phyloP scores from a whole-genome alignment of 2,888 invertebrate species.

The Unio pictorum region DNA sequence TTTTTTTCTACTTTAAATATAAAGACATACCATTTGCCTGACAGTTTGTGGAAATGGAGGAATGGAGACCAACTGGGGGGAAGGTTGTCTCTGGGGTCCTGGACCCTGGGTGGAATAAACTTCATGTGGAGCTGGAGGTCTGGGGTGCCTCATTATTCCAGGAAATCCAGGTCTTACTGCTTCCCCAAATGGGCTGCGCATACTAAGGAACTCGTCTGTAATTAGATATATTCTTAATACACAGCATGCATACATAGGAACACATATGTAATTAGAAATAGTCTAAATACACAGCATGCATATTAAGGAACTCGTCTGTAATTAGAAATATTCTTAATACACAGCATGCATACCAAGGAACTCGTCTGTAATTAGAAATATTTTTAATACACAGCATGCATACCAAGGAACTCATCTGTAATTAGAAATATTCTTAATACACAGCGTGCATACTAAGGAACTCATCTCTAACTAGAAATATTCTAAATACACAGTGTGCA shows the following conservation, averaged over 20 bases:
- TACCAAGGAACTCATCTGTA: slow-evolving; percentile 12
- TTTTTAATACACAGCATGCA: neutral
- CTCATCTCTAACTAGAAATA: slow-evolving; percentile 3
- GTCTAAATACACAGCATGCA: too few species aligned
- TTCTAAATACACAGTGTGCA: neutral
- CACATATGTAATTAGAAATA: too few species aligned
- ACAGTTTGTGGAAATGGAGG: neutral
- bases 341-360: too few species aligned
- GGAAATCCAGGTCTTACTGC: slow-evolving; percentile 19
- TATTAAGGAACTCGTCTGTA: too few species aligned
- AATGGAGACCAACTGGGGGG: slow-evolving; percentile 2
- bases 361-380: too few species aligned
- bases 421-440: too few species aligned
- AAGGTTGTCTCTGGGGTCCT: slow-evolving; percentile 8
- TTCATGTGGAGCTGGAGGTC: slow-evolving; percentile 45
- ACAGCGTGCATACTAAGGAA: slow-evolving; percentile 7
- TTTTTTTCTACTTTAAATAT: too few species aligned
- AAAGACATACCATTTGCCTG: too few species aligned
- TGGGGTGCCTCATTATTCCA: slow-evolving; percentile 29
- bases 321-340: too few species aligned
- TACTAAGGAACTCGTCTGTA: slow-evolving; percentile 12
- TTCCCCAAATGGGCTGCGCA: slow-evolving; percentile 15
- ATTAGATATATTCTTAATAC: too few species aligned
- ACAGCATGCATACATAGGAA: too few species aligned
- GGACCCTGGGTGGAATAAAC: too few species aligned